Evolutionary conservation across 2,797 vertebrate genomes (phyloP).

Genomic region (Hydrophis major): DNA sequence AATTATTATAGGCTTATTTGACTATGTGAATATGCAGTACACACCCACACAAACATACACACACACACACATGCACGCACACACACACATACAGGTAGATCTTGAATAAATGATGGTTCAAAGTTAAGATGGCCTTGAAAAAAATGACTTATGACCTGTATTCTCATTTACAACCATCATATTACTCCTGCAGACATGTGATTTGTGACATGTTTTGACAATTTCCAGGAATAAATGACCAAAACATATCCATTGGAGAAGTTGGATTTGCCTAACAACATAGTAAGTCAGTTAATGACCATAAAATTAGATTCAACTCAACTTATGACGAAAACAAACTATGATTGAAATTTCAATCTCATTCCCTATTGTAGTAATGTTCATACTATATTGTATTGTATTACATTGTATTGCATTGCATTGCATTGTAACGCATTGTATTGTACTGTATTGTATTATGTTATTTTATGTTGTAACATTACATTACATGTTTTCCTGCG

Average conservation of each 20-base stretch:
- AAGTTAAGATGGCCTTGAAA: neutral
- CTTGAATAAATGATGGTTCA: neutral
- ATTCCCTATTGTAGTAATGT: neutral
- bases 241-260: neutral
- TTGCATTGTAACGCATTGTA: too few relatives aligned
- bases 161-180: neutral
- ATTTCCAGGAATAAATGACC: neutral
- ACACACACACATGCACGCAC: rapidly evolving
- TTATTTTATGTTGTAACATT: neutral
- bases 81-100: neutral
- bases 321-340: neutral
- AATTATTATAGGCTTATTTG: neutral
- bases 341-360: neutral
- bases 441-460: too few relatives aligned
- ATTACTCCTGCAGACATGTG: neutral
- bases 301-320: neutral
- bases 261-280: neutral
- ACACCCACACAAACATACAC: neutral
- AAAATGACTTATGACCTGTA: neutral
- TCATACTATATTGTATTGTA: neutral
- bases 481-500: neutral
- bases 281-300: neutral
- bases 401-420: neutral
- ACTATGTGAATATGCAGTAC: neutral
- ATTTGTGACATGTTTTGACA: neutral